Conservation (phyloP, 2,888 invertebrate species). For the Cacoxenus indagator region DNA sequence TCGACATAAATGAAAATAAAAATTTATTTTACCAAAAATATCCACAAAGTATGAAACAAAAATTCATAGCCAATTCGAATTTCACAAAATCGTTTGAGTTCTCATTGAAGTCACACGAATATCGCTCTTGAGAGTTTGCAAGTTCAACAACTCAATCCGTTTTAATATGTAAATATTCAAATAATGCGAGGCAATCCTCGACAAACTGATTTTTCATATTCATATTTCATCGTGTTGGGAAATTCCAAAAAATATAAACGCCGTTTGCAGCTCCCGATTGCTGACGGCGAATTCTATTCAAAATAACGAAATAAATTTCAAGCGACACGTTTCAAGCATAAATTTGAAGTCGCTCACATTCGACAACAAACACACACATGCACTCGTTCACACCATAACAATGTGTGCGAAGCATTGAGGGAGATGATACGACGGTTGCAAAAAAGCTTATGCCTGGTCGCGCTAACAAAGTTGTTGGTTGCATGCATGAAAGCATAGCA, state of each 20-base stretch:
- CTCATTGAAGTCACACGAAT: no score
- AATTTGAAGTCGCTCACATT: slow-evolving; percentile 48
- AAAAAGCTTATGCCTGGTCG: neutral
- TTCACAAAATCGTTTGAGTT: no score
- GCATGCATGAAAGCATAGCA: slow-evolving; percentile 14
- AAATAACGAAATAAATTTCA: neutral
- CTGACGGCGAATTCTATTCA: neutral
- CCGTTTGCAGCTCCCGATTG: slow-evolving; percentile 23
- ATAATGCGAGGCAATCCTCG: no score
- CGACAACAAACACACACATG: neutral
- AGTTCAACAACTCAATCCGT: no score
- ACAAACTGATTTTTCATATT: slow-evolving; percentile 18
- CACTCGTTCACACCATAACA: slow-evolving; percentile 22
- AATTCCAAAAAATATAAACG: neutral
- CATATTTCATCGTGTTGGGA: no score
- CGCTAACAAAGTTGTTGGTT: neutral
- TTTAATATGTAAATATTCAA: no score
- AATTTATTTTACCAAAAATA: no score
- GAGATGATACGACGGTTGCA: neutral
- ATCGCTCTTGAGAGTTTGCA: no score
- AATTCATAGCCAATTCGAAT: no score
- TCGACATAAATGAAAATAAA: no score
- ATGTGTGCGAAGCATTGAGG: slow-evolving; percentile 32
- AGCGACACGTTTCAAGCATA: slow-evolving; percentile 44
- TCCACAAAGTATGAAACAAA: no score